Evolutionary conservation across 2,888 invertebrate species (phyloP).

Genomic region (Oligia latruncula): DNA sequence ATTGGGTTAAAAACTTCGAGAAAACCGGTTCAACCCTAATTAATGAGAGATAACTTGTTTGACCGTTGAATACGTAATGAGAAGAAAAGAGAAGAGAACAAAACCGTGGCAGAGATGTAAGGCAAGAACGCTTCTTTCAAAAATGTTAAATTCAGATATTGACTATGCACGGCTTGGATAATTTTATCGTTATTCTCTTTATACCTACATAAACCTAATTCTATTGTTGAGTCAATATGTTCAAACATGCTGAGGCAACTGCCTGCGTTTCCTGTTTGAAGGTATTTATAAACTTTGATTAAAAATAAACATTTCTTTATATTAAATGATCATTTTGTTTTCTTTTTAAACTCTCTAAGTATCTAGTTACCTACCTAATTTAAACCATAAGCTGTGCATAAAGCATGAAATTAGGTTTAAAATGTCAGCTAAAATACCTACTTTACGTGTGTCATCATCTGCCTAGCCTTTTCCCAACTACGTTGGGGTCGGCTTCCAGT

Average conservation of each 20-base stretch:
- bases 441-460: no score
- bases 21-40: conserved; percentile 11
- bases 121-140: background rate
- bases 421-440: background rate
- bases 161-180: background rate
- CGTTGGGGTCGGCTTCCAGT: no score
- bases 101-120: background rate
- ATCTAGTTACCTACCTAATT: no score
- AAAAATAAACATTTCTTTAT: background rate
- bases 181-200: background rate
- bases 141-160: background rate
- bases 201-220: background rate
- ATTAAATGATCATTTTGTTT: background rate
- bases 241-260: background rate
- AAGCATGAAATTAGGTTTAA: background rate
- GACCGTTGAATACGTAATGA: background rate
- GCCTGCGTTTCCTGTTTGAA: background rate
- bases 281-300: background rate
- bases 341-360: background rate
- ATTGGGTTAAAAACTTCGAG: conserved; percentile 18
- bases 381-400: background rate
- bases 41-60: background rate
- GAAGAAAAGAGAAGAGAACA: background rate
- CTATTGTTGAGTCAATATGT: background rate
- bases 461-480: no score